phyloP scores from a whole-genome alignment of 2,888 invertebrate genomes.

The Patella pellucida region DNA sequence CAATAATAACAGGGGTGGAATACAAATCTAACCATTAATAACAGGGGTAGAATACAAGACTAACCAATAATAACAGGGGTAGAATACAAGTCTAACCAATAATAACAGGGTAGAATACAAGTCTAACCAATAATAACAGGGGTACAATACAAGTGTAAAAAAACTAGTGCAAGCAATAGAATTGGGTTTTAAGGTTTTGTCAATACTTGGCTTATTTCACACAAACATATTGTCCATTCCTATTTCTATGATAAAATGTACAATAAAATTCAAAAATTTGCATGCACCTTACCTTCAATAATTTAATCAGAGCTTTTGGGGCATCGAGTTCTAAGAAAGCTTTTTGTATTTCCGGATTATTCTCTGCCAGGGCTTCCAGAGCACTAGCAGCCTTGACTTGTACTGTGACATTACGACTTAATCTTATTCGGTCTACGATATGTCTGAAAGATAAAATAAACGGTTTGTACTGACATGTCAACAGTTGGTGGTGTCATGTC shows the following conservation, averaged over 20 bases:
- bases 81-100: neutral
- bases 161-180: too few relatives aligned
- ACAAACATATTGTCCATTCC: too few relatives aligned
- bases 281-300: slow-evolving; percentile 62
- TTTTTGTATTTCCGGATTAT: slow-evolving; percentile 64
- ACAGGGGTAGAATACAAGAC: neutral
- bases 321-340: slow-evolving; percentile 67
- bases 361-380: slow-evolving; percentile 66
- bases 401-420: slow-evolving; percentile 62
- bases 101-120: neutral
- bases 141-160: too few relatives aligned
- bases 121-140: too few relatives aligned
- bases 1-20: neutral
- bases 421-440: slow-evolving; percentile 65
- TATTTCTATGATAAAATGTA: too few relatives aligned
- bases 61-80: neutral
- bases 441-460: slow-evolving; percentile 52
- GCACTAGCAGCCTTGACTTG: slow-evolving; percentile 71
- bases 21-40: neutral
- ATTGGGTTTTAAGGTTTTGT: too few relatives aligned
- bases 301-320: slow-evolving; percentile 65
- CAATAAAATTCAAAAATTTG: neutral
- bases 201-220: too few relatives aligned
- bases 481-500: too few relatives aligned
- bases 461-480: too few relatives aligned